Evolutionary conservation across 1,140 invertebrate genomes (phyloP), one percentile per base, ranked within the genome.

Genomic region (Drosophila willistoni): DNA sequence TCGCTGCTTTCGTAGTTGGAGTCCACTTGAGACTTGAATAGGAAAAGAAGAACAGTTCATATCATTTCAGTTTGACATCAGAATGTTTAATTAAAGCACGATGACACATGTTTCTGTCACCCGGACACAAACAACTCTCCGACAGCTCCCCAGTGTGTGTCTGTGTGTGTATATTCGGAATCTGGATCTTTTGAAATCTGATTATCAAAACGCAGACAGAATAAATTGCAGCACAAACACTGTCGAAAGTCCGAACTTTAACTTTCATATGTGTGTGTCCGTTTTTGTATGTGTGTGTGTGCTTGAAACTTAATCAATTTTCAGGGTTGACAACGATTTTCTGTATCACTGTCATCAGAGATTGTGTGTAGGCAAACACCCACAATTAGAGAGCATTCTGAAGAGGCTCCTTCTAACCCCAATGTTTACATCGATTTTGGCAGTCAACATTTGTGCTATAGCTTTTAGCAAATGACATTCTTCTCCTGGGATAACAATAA

Each of bases 31-130:
- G 22, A 51, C 42, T 63, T 47, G 42, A 63, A 47, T 42, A 51
- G 12, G 61, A 10, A 1, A 42, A 47, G 41, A 47, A 51, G 17
- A 34, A 33, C 25, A 33, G 39, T 63, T 29, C 39, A 65, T 44
- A 51, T 55, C 29, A 65, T 55, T 56, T 54, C 34, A 29, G 13
- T 65, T 56, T 33, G 47, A 47, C 33, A 55, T 34, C 14, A 34
- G 63, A 65, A 65, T 65, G 63, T 65, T 65, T 65, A 65, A 65
- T 65, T 65, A 65, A 54, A 51, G 63, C 47, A 55, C 19, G 47
- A 56, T 65, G 63, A 65, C 63, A 65, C 63, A 65, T 65, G 63
- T 34, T 55, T 36, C 33, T 65, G 63, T 65, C 63, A 55, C 42
- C 42, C 42, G 61, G 61, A 63, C 51, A 33, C 44, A 51, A 65